These are phyloP conservation scores for Sander lucioperca DNA, from an alignment of 2,113 vertebrate species.

Conservation along the genomic window DNA sequence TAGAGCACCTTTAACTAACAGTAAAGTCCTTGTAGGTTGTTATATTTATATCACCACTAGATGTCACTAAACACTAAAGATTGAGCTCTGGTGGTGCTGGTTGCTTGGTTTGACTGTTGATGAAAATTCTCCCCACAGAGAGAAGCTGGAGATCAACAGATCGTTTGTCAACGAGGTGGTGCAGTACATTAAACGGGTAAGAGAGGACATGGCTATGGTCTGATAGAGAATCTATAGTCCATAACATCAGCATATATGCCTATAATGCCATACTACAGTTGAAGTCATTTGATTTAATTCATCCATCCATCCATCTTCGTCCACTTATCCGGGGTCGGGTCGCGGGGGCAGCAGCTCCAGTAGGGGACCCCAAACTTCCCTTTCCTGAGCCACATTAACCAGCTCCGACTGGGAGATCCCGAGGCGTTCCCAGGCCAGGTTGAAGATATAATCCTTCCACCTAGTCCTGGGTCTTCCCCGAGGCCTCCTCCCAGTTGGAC, in stretches of 20 bases:
- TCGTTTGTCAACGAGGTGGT: conserved; percentile 98
- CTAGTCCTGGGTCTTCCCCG: no score
- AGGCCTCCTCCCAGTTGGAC: no score
- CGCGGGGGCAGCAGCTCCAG: no score
- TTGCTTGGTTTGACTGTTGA: conserved; percentile 9
- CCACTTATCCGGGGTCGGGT: no score
- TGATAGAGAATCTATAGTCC: not conserved
- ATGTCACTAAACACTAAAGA: conserved; percentile 44
- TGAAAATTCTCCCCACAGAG: conserved; percentile 78
- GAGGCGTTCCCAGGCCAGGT: no score
- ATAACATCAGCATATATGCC: not conserved
- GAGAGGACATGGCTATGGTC: conserved; percentile 35
- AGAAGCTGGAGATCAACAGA: conserved; percentile 97
- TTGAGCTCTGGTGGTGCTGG: not conserved
- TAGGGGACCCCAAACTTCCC: no score
- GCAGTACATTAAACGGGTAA: conserved; percentile 95
- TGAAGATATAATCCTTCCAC: no score
- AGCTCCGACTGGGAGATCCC: no score
- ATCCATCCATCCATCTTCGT: no score
- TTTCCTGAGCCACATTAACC: no score
- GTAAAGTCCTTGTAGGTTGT: not conserved
- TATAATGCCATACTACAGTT: not conserved
- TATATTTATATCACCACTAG: conserved; percentile 51
- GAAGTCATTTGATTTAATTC: not conserved
- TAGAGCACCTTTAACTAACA: no score